Percentiles rank a stretch among this genome's conserved stretches.
phyloP scores from a whole-genome alignment of 2,113 vertebrate species.

The Strigops habroptila region DNA sequence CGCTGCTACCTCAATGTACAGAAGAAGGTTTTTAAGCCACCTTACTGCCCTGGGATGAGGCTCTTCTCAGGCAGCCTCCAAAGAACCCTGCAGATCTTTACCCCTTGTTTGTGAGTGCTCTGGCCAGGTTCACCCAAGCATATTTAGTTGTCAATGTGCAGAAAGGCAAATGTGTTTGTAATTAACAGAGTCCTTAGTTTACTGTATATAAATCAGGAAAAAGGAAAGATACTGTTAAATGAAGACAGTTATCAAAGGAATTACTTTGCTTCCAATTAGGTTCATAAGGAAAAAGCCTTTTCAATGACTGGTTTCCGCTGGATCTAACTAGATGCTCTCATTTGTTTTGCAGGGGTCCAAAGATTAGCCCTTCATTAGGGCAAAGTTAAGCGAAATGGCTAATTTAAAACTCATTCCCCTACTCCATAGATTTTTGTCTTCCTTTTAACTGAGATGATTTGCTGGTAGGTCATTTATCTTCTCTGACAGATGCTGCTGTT shows the following conservation, averaged over 20 bases:
- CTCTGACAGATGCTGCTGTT: conserved; percentile 47
- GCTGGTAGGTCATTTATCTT: conserved; percentile 34
- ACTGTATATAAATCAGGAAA: conserved; percentile 42
- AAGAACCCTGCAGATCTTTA: neutral
- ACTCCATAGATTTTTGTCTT: conserved; percentile 39
- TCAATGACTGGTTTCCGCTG: conserved; percentile 14
- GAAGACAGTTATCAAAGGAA: conserved; percentile 56
- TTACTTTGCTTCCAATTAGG: conserved; percentile 47
- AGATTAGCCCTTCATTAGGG: conserved; percentile 51
- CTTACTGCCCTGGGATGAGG: neutral
- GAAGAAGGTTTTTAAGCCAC: neutral
- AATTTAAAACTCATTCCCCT: conserved; percentile 54
- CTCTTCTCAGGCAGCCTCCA: neutral
- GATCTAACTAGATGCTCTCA: conserved; percentile 31
- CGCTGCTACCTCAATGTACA: rapidly evolving
- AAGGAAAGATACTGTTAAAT: conserved; percentile 39
- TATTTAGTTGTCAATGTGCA: neutral
- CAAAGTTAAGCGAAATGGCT: conserved; percentile 41
- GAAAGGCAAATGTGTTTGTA: neutral
- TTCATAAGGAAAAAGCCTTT: conserved; percentile 29
- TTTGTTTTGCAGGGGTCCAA: conserved; percentile 47
- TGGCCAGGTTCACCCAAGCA: neutral
- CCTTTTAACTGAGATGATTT: conserved; percentile 54
- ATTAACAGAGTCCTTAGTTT: conserved; percentile 22
- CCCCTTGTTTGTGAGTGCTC: neutral